phyloP scores from a whole-genome alignment of 2,888 invertebrate genomes.

The Cosmia pyralina region DNA sequence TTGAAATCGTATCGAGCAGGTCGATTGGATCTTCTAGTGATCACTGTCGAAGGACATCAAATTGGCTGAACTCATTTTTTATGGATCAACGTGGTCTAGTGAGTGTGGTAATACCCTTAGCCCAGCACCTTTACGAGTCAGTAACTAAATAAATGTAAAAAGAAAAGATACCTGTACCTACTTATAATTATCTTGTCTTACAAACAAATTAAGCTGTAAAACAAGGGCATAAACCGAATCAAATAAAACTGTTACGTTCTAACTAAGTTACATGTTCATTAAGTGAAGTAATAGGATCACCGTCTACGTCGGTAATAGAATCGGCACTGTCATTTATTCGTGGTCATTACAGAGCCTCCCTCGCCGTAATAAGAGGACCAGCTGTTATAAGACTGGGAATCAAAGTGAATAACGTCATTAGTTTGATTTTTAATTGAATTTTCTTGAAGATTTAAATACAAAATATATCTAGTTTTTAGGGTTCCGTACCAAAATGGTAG shows the following conservation, averaged over 20 bases:
- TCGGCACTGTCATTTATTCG: slow-evolving; percentile 45
- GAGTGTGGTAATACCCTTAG: not conserved
- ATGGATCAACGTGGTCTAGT: not conserved
- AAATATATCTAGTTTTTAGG: too few relatives aligned
- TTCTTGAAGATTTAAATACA: not conserved
- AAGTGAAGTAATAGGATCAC: slow-evolving; percentile 37
- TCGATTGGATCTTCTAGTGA: too few relatives aligned
- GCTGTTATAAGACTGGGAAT: slow-evolving; percentile 13
- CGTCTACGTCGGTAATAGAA: slow-evolving; percentile 39
- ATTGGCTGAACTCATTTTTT: not conserved
- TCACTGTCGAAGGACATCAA: too few relatives aligned
- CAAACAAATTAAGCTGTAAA: slow-evolving; percentile 4
- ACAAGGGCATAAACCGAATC: slow-evolving; percentile 17
- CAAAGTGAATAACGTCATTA: slow-evolving; percentile 10
- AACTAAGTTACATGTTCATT: slow-evolving; percentile 51
- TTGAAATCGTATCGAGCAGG: too few relatives aligned
- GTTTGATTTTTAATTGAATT: not conserved
- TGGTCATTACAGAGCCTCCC: slow-evolving; percentile 37
- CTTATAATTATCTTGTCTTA: not conserved
- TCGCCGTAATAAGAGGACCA: slow-evolving; percentile 24
- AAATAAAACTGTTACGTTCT: slow-evolving; percentile 35
- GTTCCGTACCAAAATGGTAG: too few relatives aligned
- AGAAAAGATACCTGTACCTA: not conserved
- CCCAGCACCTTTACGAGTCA: not conserved
- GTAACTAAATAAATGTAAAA: not conserved